phyloP scores from a whole-genome alignment of 2,888 invertebrate genomes.

The Lepidochrysops patricia region DNA sequence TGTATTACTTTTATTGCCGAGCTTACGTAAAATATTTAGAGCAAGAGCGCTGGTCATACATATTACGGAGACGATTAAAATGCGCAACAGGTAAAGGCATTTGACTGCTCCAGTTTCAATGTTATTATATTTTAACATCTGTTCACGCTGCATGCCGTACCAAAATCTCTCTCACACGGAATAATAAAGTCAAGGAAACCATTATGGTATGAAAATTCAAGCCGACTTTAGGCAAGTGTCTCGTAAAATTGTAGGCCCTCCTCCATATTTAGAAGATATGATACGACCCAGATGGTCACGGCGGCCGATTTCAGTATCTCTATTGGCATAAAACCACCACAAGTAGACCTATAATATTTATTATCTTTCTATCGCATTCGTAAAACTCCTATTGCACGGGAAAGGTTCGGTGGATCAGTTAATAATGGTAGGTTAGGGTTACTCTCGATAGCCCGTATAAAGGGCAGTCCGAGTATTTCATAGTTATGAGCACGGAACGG shows the following conservation, averaged over 20 bases:
- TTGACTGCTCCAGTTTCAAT: background rate
- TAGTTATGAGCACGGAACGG: constrained; percentile 69
- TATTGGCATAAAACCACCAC: constrained; percentile 53
- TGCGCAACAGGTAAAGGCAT: background rate
- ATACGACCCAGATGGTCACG: constrained; percentile 69
- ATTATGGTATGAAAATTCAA: constrained; percentile 28
- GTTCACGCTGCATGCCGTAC: background rate
- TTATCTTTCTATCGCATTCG: constrained; percentile 37
- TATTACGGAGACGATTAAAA: background rate
- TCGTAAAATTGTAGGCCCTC: constrained; percentile 58
- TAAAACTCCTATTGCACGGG: constrained; percentile 31
- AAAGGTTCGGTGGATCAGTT: constrained; percentile 40
- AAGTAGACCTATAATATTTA: constrained; percentile 43
- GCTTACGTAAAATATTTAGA: constrained; percentile 2
- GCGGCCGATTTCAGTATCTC: constrained; percentile 62
- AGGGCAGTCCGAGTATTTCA: constrained; percentile 58
- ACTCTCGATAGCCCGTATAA: constrained; percentile 63
- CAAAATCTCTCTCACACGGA: background rate
- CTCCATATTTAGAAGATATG: constrained; percentile 65
- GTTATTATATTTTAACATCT: background rate
- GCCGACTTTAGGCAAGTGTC: constrained; percentile 44
- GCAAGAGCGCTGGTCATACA: background rate
- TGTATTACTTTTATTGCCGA: constrained; percentile 4
- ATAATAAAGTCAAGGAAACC: constrained; percentile 7
- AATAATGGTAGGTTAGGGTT: constrained; percentile 46